Evolutionary conservation across 2,797 vertebrate species (phyloP).

Genomic region (Helicolenus hilgendorfi): DNA sequence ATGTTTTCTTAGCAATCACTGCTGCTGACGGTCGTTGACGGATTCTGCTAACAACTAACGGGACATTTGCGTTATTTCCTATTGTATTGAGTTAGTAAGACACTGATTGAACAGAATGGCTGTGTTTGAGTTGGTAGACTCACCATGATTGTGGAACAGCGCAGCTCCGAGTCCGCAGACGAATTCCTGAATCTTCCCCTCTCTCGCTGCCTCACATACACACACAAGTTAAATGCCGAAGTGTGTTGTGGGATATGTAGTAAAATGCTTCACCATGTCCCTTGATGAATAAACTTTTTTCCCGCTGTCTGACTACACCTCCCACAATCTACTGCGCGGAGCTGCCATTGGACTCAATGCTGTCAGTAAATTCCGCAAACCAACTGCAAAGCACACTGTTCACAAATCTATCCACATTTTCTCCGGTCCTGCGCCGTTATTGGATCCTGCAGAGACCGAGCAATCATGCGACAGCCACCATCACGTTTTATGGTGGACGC

Average conservation of each 20-base stretch:
- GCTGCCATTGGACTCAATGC: slow-evolving; percentile 34
- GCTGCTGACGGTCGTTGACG: background rate
- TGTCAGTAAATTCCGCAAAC: slow-evolving; percentile 64
- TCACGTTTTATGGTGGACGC: slow-evolving; percentile 41
- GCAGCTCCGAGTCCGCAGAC: slow-evolving; percentile 76
- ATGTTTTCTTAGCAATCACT: slow-evolving; percentile 49
- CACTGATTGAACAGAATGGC: background rate
- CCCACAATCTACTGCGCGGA: slow-evolving; percentile 45
- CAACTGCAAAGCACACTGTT: slow-evolving; percentile 30
- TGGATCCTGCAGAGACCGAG: slow-evolving; percentile 49
- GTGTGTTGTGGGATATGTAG: slow-evolving; percentile 81
- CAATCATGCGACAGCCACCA: slow-evolving; percentile 64
- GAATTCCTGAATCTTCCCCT: slow-evolving; percentile 78
- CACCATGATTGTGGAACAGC: slow-evolving; percentile 77
- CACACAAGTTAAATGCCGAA: slow-evolving; percentile 43
- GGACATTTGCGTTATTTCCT: rapidly evolving
- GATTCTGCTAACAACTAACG: background rate
- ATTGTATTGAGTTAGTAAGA: background rate
- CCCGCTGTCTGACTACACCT: slow-evolving; percentile 25
- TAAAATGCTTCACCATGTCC: background rate
- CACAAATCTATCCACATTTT: background rate
- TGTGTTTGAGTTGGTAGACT: slow-evolving; percentile 37
- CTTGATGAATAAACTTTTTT: rapidly evolving
- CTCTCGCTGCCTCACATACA: slow-evolving; percentile 31
- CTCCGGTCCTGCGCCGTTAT: slow-evolving; percentile 38